phyloP scores from a whole-genome alignment of 2,113 vertebrate genomes.

The Phylloscopus whistleri region DNA sequence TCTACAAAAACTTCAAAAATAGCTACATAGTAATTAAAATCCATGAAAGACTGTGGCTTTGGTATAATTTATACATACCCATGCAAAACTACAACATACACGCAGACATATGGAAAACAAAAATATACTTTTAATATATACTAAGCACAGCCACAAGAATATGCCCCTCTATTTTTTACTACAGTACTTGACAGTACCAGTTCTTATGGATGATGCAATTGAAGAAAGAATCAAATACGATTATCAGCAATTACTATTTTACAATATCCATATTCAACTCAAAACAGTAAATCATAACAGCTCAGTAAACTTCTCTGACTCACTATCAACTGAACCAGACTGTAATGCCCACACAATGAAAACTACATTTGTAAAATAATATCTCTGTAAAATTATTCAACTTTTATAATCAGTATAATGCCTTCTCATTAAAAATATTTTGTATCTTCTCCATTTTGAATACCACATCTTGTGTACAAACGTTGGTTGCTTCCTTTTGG shows the following conservation, averaged over 20 bases:
- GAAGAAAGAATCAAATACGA: neutral
- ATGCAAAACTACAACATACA: neutral
- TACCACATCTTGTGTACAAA: neutral
- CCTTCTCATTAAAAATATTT: neutral
- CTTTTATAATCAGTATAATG: neutral
- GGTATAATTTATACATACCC: neutral
- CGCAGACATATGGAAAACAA: neutral
- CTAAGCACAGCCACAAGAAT: neutral
- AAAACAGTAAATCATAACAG: constrained; percentile 18
- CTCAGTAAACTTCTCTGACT: constrained; percentile 13
- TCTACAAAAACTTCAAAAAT: neutral
- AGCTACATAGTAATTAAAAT: constrained; percentile 25
- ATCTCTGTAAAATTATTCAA: neutral
- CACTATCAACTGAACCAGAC: constrained; percentile 30
- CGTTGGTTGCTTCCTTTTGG: neutral
- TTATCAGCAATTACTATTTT: neutral
- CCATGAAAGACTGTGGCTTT: neutral
- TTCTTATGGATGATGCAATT: neutral
- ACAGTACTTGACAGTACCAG: neutral
- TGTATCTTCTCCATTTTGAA: neutral
- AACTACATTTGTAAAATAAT: neutral
- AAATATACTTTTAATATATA: neutral
- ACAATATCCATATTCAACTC: neutral
- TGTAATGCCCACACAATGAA: neutral
- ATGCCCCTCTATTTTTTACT: neutral